Base-by-base conservation (phyloP, 2,888 invertebrate genomes). In the Fragum sueziense region DNA sequence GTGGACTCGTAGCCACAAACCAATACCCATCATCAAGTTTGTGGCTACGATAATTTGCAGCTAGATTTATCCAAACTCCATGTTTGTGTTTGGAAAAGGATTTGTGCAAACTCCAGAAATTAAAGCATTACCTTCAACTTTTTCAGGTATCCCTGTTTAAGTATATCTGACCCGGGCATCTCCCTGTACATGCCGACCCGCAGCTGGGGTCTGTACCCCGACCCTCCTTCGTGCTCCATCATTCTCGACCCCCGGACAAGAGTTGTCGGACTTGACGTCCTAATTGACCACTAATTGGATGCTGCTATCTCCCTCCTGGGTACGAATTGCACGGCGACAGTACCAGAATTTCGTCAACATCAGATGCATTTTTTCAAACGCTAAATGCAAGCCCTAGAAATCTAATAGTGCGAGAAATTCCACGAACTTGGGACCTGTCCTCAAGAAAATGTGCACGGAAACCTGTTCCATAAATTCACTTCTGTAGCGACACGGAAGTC, bases 81-180 rank as follows among this genome's bases (percentile, higher is more conserved):
- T 22, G 14, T 54, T 54, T 7, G 9, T 29, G 14, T 31, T 61
- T 27, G 31, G 31, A 27, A 41, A 11, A 41, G 11, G 9, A 41
- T 41, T 41, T 11, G 17, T 41, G 17, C 11, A 41, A 41, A 11
- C 17, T 11, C 17, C 41, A 41, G 41, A 17, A 17, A 41, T 17
- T 41, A 41, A 17, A 41, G 17, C 17, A n/a, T n/a, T 54, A 70
- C 70, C 70, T 70, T 70, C 34, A 91, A 65, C 74, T 91, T 91
- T 67, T 88, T 89, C 51, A 91, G 78, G 54, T 76, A 80, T n/a
- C 91, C 91, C 69, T 85, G 87, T 78, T 87, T 89, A 14, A 86
- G 83, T 37, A 90, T 89, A 54, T 90, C 90, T 0, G 88, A 88
- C 4, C 89, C 89, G 2, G 90, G 89, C 11, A 85, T 76, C 71